Conservation (phyloP, 2,888 invertebrate species). For the Drosophila ustulata region DNA sequence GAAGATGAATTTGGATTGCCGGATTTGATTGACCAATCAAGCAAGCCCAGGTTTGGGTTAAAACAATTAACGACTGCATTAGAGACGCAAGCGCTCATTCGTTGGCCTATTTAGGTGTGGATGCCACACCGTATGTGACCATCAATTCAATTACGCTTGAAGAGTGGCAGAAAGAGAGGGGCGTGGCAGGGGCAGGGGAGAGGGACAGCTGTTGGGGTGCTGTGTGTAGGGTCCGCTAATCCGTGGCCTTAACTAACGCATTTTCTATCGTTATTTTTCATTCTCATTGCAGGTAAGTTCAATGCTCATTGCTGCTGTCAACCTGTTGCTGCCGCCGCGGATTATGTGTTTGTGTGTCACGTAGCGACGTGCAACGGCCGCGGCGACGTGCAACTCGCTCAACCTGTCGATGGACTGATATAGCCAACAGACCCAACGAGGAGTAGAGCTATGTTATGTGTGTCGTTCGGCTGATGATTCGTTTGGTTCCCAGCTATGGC, state of each 20-base stretch:
- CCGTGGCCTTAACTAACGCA: constrained; percentile 41
- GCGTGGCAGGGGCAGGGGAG: background rate
- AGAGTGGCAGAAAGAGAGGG: background rate
- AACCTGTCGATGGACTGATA: constrained; percentile 70
- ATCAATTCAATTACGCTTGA: constrained; percentile 64
- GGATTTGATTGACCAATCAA: constrained; percentile 31
- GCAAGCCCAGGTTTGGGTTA: constrained; percentile 35
- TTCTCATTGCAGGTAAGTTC: constrained; percentile 65
- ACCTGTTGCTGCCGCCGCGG: constrained; percentile 48
- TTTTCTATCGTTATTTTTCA: constrained; percentile 35
- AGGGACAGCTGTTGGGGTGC: background rate
- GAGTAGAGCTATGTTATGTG: constrained; percentile 1
- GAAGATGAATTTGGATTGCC: background rate
- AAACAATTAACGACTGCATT: constrained; percentile 72
- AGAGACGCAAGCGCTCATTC: constrained; percentile 32
- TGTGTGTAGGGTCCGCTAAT: constrained; percentile 12
- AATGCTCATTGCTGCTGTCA: constrained; percentile 23
- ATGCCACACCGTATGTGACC: constrained; percentile 50
- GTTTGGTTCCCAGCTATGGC: constrained; percentile 49
- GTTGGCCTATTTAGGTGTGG: constrained; percentile 64
- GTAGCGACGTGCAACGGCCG: constrained; percentile 41
- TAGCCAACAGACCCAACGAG: constrained; percentile 43
- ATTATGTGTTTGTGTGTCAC: constrained; percentile 68
- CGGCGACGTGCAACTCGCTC: constrained; percentile 60
- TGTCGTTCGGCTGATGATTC: constrained; percentile 41